Percentiles rank a stretch among this genome's conserved stretches.
phyloP scores from a whole-genome alignment of 2,797 vertebrate species.

The Miichthys miiuy region DNA sequence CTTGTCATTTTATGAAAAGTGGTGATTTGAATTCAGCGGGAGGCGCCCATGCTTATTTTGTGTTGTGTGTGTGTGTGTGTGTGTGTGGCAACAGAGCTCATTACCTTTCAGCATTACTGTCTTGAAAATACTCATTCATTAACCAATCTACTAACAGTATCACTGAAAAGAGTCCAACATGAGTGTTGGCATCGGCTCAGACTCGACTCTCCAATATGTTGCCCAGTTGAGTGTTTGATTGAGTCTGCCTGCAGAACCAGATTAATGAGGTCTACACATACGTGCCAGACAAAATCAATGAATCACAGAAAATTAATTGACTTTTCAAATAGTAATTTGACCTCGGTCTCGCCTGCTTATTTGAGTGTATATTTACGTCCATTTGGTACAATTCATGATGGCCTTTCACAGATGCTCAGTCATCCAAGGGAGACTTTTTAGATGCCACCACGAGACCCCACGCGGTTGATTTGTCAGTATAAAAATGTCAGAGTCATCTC shows the following conservation, averaged over 20 bases:
- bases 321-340: slow-evolving; percentile 29
- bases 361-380: slow-evolving; percentile 21
- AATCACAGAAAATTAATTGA: slow-evolving; percentile 43
- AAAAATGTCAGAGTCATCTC: slow-evolving; percentile 17
- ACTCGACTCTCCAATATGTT: slow-evolving; percentile 34
- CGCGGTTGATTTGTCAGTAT: slow-evolving; percentile 28
- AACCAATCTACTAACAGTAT: slow-evolving; percentile 35
- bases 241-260: slow-evolving; percentile 39
- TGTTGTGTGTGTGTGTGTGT: neutral
- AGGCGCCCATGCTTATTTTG: neutral
- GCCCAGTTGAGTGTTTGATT: slow-evolving; percentile 59
- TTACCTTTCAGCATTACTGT: slow-evolving; percentile 8
- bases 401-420: slow-evolving; percentile 7
- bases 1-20: slow-evolving; percentile 2
- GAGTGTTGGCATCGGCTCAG: slow-evolving; percentile 39
- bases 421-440: neutral
- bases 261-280: slow-evolving; percentile 47
- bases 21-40: slow-evolving; percentile 10
- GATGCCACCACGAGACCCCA: neutral
- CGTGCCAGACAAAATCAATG: slow-evolving; percentile 41
- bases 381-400: slow-evolving; percentile 4
- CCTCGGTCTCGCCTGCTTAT: neutral
- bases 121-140: slow-evolving; percentile 39
- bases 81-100: slow-evolving; percentile 31
- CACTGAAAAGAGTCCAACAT: slow-evolving; percentile 48